phyloP scores from a whole-genome alignment of 1,140 invertebrate genomes.

The Hypsibius dujardini region DNA sequence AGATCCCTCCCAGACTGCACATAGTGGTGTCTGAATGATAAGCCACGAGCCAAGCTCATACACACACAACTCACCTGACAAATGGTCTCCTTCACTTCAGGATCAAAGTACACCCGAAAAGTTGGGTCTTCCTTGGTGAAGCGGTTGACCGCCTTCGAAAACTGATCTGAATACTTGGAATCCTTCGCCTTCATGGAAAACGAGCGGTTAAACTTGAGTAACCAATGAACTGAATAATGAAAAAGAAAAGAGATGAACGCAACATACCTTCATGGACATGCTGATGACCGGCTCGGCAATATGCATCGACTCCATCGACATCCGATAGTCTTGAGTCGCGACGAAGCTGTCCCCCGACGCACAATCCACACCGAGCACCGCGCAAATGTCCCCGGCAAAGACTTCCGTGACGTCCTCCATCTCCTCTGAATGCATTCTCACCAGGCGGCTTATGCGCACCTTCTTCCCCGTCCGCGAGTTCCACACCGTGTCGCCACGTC shows the following conservation, averaged over 20 bases:
- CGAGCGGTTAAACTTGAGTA: too few species aligned
- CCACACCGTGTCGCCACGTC: constrained; percentile 65
- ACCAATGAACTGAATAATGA: too few species aligned
- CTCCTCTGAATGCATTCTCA: constrained; percentile 80
- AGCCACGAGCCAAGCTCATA: too few species aligned
- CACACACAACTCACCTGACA: too few species aligned
- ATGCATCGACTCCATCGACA: constrained; percentile 90
- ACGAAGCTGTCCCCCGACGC: constrained; percentile 95
- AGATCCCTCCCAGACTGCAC: too few species aligned
- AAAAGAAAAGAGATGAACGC: too few species aligned
- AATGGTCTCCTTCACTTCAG: constrained; percentile 62
- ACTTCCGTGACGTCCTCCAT: constrained; percentile 91
- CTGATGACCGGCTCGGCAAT: constrained; percentile 94
- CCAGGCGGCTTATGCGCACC: constrained; percentile 57
- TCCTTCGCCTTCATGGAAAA: constrained; percentile 62
- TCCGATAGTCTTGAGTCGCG: constrained; percentile 50
- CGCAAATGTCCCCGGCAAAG: constrained; percentile 91
- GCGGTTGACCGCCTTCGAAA: constrained; percentile 74
- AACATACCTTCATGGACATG: constrained; percentile 94
- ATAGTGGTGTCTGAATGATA: too few species aligned
- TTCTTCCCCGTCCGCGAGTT: constrained; percentile 76
- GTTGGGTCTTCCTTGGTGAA: constrained; percentile 99
- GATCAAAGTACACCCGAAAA: constrained; percentile 54
- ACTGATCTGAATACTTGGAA: constrained; percentile 63
- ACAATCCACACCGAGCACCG: constrained; percentile 94